Base-by-base conservation (phyloP, 2,797 vertebrate species). In the Tangara arthus region DNA sequence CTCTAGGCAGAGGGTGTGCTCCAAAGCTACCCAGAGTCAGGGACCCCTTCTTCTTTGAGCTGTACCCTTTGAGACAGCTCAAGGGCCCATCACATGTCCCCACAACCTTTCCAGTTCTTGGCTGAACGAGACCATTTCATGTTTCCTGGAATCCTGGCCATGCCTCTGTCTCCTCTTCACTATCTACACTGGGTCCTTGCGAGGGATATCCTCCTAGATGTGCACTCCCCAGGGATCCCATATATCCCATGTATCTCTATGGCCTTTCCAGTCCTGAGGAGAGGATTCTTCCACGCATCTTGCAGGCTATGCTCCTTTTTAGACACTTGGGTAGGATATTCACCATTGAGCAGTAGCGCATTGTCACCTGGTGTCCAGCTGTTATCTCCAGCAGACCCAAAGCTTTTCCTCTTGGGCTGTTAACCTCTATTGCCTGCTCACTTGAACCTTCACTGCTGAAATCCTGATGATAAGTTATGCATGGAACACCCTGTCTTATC, bases 141-240 rank as follows among this genome's bases (percentile, higher is more conserved):
- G 3, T 42, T 82, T 86, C 71, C 77, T 75, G 69, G 53, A 86
- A 71, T 46, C 30, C 30, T 75, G 61, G 46, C 6, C 1, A 3
- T 26, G 22, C 6, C 30, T 19, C 4, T 24, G 28, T 59, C 19
- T 65, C 17, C 34, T 78, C 41, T 70, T 47, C 17, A 21, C 15
- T 57, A 39, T 17, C n/a, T 42, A 5, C 27, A 27, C 15, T 32
- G 34, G 17, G 37, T 61, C 21, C 24, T 66, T 41, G 23, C 17
- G 46, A 78, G 46, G 52, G 53, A 23, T 39, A 34, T 30, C 15
- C 8, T 87, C 75, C 24, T 23, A 72, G 42, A 21, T 2, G 11
- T 5, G 7, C 0, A 0, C 5, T 22, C 82, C 41, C 16, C 37
- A 39, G 32, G n/a, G 39, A 64, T 34, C 11, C 22, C 20, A 15